These are phyloP conservation scores for Heliothis peltigera DNA, from an alignment of 2,888 invertebrate species.

Conservation along the genomic window DNA sequence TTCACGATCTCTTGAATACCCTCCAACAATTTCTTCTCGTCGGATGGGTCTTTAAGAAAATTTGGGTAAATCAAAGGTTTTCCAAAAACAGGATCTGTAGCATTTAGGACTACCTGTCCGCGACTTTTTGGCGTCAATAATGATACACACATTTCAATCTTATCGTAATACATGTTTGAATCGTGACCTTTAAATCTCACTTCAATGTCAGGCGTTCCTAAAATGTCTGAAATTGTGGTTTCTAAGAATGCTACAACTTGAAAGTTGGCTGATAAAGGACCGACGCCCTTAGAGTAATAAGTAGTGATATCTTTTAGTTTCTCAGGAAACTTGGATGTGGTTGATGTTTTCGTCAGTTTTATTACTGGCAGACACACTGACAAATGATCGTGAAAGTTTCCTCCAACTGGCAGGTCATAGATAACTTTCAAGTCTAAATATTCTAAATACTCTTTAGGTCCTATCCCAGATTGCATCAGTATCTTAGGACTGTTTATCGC, in stretches of 20 bases:
- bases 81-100: conserved; percentile 79
- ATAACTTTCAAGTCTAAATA: conserved; percentile 79
- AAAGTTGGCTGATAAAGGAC: conserved; percentile 85
- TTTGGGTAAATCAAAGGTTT: conserved; percentile 85
- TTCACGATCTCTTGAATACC: conserved; percentile 83
- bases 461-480: conserved; percentile 85
- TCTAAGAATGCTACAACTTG: conserved; percentile 85
- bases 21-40: conserved; percentile 82
- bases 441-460: conserved; percentile 84
- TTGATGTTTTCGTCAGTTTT: conserved; percentile 78
- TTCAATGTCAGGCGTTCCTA: conserved; percentile 84
- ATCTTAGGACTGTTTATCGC: conserved; percentile 85
- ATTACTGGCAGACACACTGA: conserved; percentile 85
- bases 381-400: conserved; percentile 86
- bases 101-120: conserved; percentile 82
- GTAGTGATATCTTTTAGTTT: conserved; percentile 84
- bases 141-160: conserved; percentile 82
- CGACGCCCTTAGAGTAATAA: conserved; percentile 81
- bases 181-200: conserved; percentile 84
- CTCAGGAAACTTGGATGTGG: conserved; percentile 77
- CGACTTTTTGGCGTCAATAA: conserved; percentile 85
- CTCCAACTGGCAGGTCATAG: conserved; percentile 82
- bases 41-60: conserved; percentile 79
- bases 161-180: conserved; percentile 86
- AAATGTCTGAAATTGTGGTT: conserved; percentile 79